Evolutionary conservation across 2,113 vertebrate species (phyloP).

Genomic region (Chloroceryle aenea): DNA sequence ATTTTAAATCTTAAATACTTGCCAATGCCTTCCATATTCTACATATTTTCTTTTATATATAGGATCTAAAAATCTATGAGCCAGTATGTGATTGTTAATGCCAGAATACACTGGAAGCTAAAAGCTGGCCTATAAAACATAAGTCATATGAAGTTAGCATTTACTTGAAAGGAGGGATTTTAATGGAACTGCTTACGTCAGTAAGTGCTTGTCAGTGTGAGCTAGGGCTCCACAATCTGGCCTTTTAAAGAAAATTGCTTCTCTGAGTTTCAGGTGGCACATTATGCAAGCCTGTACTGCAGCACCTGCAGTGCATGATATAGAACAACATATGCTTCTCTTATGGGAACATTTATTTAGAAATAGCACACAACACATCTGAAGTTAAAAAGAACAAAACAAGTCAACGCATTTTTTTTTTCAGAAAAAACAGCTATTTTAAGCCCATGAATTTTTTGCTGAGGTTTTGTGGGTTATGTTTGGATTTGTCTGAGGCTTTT

Average conservation of each 20-base stretch:
- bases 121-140: conserved; percentile 18
- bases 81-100: neutral
- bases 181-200: conserved; percentile 3
- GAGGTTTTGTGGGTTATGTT: fast-evolving
- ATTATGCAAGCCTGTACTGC: conserved; percentile 43
- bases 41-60: neutral
- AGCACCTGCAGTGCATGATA: conserved; percentile 41
- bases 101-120: neutral
- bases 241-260: conserved; percentile 36
- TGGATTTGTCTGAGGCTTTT: neutral
- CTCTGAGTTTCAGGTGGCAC: conserved; percentile 43
- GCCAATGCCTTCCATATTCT: neutral
- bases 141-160: neutral
- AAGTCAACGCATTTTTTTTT: conserved; percentile 40
- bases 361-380: conserved; percentile 14
- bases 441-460: neutral
- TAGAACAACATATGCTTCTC: conserved; percentile 58
- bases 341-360: conserved; percentile 58
- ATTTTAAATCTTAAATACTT: neutral
- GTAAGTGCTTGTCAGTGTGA: neutral
- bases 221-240: conserved; percentile 17
- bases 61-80: neutral
- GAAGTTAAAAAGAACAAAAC: conserved; percentile 31
- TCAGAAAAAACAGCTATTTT: neutral
- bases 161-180: conserved; percentile 17